Conservation (phyloP, 2,888 invertebrate species). For the Leuctra nigra region DNA sequence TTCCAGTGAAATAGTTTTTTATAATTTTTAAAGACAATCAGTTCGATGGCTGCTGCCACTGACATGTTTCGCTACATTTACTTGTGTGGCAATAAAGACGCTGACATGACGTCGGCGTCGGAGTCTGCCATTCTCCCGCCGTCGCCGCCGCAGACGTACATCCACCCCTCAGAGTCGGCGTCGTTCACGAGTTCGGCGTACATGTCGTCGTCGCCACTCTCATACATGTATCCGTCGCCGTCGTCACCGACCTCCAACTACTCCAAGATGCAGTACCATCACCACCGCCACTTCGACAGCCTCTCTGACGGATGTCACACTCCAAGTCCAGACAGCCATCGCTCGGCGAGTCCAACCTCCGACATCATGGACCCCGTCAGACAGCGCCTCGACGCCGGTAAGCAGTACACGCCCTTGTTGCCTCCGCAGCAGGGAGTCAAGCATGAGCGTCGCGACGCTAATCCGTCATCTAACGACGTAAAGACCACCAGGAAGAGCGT, state of each 20-base stretch:
- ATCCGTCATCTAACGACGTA: conserved; percentile 7
- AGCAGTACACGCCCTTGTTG: conserved; percentile 28
- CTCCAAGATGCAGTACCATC: neutral
- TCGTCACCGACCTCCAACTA: conserved; percentile 8
- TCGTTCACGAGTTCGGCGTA: conserved; percentile 11
- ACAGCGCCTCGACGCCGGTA: conserved; percentile 15
- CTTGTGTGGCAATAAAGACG: conserved; percentile 24
- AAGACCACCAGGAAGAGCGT: conserved; percentile 22
- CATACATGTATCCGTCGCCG: conserved; percentile 9
- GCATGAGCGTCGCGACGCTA: conserved; percentile 9
- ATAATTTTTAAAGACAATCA: neutral
- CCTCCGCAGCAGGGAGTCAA: conserved; percentile 30
- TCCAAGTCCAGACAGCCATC: conserved; percentile 48
- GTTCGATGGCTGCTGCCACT: conserved; percentile 20
- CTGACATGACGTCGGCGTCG: conserved; percentile 5
- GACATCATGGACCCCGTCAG: conserved; percentile 25
- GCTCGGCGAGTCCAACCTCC: conserved; percentile 41
- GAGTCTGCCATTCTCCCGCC: conserved; percentile 15
- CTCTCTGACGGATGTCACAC: conserved; percentile 39
- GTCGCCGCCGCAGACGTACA: conserved; percentile 12
- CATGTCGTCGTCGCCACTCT: conserved; percentile 12
- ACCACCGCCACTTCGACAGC: conserved; percentile 22
- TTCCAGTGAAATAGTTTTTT: neutral
- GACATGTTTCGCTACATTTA: conserved; percentile 29
- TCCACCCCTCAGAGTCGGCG: conserved; percentile 10